phyloP scores from a whole-genome alignment of 2,888 invertebrate species.

The Luperina nickerlii region DNA sequence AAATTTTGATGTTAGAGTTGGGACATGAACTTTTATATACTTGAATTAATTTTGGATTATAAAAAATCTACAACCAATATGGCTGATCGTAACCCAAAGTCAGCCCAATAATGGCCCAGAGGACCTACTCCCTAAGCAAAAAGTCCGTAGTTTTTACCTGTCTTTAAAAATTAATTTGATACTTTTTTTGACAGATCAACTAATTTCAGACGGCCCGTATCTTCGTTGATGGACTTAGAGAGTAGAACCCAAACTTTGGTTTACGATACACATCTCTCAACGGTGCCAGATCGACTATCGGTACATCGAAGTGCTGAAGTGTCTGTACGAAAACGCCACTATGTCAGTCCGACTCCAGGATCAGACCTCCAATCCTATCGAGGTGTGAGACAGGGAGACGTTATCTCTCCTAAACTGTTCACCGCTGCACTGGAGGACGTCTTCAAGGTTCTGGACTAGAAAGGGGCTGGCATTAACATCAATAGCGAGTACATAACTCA shows the following conservation, averaged over 20 bases:
- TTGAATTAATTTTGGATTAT: background rate
- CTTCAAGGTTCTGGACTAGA: too few species aligned
- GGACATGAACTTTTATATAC: background rate
- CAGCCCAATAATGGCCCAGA: background rate
- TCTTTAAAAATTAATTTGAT: background rate
- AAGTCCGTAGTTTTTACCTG: background rate
- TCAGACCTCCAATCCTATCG: too few species aligned
- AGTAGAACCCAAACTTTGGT: background rate
- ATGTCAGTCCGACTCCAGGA: too few species aligned
- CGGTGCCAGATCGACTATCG: too few species aligned
- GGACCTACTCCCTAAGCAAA: background rate
- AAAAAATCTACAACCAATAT: background rate
- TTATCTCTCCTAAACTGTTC: too few species aligned
- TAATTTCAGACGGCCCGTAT: background rate
- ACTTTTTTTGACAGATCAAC: background rate
- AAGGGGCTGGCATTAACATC: too few species aligned
- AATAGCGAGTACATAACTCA: too few species aligned
- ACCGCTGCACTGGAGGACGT: too few species aligned
- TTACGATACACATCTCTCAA: background rate
- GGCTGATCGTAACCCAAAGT: background rate
- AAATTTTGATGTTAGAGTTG: background rate
- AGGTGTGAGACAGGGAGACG: too few species aligned
- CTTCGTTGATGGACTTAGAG: background rate
- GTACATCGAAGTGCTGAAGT: too few species aligned
- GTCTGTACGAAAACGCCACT: too few species aligned